Evolutionary conservation across 2,888 invertebrate species (phyloP).

Genomic region (Saturnia japonica): DNA sequence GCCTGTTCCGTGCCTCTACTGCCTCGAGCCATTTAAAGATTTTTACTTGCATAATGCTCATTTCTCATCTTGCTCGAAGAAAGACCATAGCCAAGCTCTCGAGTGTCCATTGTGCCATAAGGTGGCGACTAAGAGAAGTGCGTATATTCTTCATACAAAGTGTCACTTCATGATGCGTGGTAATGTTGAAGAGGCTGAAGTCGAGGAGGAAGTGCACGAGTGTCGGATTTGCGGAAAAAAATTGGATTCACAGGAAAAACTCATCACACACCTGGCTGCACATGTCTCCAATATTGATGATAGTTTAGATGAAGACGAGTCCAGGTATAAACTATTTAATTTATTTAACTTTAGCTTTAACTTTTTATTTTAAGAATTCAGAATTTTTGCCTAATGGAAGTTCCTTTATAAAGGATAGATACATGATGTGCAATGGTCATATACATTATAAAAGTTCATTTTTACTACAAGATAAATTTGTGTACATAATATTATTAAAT

Average conservation of each 20-base stretch:
- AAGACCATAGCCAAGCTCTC: slow-evolving; percentile 40
- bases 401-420: too few relatives aligned
- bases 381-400: too few relatives aligned
- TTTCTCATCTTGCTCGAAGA: slow-evolving; percentile 54
- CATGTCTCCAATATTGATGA: slow-evolving; percentile 65
- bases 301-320: slow-evolving; percentile 49
- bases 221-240: slow-evolving; percentile 69
- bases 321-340: slow-evolving; percentile 51
- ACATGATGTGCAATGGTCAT: too few relatives aligned
- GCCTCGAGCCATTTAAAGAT: slow-evolving; percentile 55
- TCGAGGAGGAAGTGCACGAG: slow-evolving; percentile 38
- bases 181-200: slow-evolving; percentile 16
- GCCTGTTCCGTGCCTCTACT: slow-evolving; percentile 64
- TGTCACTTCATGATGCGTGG: slow-evolving; percentile 54
- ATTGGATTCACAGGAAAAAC: slow-evolving; percentile 57
- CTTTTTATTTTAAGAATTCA: too few relatives aligned
- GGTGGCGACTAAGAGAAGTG: slow-evolving; percentile 44
- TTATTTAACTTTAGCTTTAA: too few relatives aligned
- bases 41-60: slow-evolving; percentile 61
- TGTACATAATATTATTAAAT: too few relatives aligned
- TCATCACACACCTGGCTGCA: slow-evolving; percentile 68
- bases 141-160: slow-evolving; percentile 61
- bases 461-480: too few relatives aligned
- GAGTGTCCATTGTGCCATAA: slow-evolving; percentile 64
- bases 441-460: too few relatives aligned